These are phyloP conservation scores for Zaprionus gabonicus DNA, from an alignment of 1,140 invertebrate species.

Conservation along the genomic window DNA sequence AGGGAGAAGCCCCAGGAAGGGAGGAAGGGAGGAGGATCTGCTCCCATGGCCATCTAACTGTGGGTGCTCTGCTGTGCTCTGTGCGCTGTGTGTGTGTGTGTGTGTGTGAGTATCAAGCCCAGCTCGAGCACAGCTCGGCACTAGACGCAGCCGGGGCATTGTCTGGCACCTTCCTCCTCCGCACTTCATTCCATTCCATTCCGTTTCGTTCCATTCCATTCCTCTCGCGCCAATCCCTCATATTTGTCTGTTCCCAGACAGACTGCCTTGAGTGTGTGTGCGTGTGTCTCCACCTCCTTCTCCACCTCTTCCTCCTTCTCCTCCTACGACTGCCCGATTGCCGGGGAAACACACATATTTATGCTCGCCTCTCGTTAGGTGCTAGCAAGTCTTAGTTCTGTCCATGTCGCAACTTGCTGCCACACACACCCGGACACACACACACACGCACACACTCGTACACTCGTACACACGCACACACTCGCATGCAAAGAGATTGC, in stretches of 20 bases:
- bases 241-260: conserved; percentile 46
- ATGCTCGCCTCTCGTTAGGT: conserved; percentile 52
- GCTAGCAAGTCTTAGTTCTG: conserved; percentile 68
- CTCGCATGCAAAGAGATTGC: conserved; percentile 58
- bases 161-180: conserved; percentile 55
- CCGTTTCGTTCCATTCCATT: not conserved
- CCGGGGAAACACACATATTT: conserved; percentile 68
- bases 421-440: not conserved
- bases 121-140: conserved; percentile 56
- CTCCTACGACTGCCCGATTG: conserved; percentile 59
- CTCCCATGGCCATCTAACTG: conserved; percentile 58
- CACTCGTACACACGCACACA: not conserved
- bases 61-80: conserved; percentile 41
- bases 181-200: conserved; percentile 5
- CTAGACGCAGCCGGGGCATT: conserved; percentile 67
- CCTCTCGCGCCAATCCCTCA: conserved; percentile 30
- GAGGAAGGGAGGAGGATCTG: not conserved
- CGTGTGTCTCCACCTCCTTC: no score
- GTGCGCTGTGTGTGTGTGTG: not conserved
- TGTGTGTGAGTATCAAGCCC: conserved; percentile 57
- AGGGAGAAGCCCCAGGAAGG: not conserved
- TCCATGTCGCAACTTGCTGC: conserved; percentile 53
- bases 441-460: no score
- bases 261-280: conserved; percentile 6
- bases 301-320: no score